Base-by-base conservation (phyloP, 2,888 invertebrate genomes). In the Noctua janthina region DNA sequence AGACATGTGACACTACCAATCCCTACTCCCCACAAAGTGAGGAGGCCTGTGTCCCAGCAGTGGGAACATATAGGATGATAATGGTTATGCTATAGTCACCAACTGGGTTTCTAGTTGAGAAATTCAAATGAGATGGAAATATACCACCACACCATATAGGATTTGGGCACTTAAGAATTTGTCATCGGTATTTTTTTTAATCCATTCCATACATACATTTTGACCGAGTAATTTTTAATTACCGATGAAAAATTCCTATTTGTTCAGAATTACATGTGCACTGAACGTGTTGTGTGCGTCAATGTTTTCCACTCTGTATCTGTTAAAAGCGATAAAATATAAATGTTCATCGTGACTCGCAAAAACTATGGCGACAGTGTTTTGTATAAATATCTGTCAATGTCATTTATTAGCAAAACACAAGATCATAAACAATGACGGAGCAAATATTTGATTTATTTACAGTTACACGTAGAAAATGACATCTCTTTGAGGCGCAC, bases 321-420 rank as follows among this genome's bases (percentile, higher is more conserved):
- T 59, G 66, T 66, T 20, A 39, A 6, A 20, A 20, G 7, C 7
- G 13, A 68, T 43, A 39, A 4, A 29, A 35, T 13, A 13, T 51
- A 51, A 59, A 68, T 39, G 4, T 7, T 64, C 64, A 78, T n/a
- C 35, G 6, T 79, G 69, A 79, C n/a, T 49, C 5, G 46, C 79
- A 46, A 20, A 49, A 69, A 43, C 20, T 39, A 15, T n/a, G 0
- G 5, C 10, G 4, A 43, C 4, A 46, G 35, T 56, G n/a, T 67
- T 67, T 56, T 56, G 35, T 54, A 2, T 62, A 74, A 17, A 3
- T 43, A 49, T 43, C 3, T 35, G 17, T 39, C n/a, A 51, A 13
- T n/a, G 6, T 46, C 1, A 46, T 51, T 49, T 49, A 10, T 15
- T 11, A 51, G 10, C 68, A 68, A 78, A 78, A 68, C 39, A 68